Conservation (phyloP, 1,140 invertebrate genomes). For the Lordiphosa collinella region DNA sequence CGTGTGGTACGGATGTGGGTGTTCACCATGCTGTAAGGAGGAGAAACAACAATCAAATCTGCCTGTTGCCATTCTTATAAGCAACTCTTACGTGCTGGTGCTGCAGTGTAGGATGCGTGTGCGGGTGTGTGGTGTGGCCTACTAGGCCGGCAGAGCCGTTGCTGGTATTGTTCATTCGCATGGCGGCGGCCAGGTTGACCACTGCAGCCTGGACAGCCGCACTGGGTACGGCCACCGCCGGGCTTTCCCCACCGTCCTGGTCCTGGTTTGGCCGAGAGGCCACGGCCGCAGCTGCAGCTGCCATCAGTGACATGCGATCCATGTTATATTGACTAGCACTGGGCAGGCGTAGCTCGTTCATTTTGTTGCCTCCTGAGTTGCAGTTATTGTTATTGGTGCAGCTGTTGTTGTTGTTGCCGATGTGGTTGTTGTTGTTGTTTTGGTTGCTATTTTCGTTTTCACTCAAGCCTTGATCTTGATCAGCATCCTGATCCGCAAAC, state of each 20-base stretch:
- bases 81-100: slow-evolving; percentile 32
- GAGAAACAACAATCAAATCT: neutral
- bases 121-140: slow-evolving; percentile 25
- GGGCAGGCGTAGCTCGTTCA: slow-evolving; percentile 64
- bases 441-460: slow-evolving; percentile 81
- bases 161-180: slow-evolving; percentile 84
- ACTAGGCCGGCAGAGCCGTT: slow-evolving; percentile 17
- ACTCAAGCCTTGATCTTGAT: slow-evolving; percentile 80
- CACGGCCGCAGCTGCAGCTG: slow-evolving; percentile 83
- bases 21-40: slow-evolving; percentile 11
- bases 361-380: slow-evolving; percentile 30
- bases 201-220: slow-evolving; percentile 86
- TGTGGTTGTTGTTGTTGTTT: slow-evolving; percentile 21
- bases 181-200: slow-evolving; percentile 88
- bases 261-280: slow-evolving; percentile 80
- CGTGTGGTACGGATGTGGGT: slow-evolving; percentile 6
- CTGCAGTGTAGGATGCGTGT: slow-evolving; percentile 9
- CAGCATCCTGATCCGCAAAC: slow-evolving; percentile 60
- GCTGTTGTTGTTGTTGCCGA: slow-evolving; percentile 11
- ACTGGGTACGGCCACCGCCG: slow-evolving; percentile 72
- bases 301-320: slow-evolving; percentile 87
- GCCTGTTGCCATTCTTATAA: neutral
- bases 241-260: slow-evolving; percentile 80
- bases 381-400: slow-evolving; percentile 33
- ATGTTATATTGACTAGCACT: slow-evolving; percentile 85